phyloP scores from a whole-genome alignment of 2,797 vertebrate genomes.

The Selene dorsalis region DNA sequence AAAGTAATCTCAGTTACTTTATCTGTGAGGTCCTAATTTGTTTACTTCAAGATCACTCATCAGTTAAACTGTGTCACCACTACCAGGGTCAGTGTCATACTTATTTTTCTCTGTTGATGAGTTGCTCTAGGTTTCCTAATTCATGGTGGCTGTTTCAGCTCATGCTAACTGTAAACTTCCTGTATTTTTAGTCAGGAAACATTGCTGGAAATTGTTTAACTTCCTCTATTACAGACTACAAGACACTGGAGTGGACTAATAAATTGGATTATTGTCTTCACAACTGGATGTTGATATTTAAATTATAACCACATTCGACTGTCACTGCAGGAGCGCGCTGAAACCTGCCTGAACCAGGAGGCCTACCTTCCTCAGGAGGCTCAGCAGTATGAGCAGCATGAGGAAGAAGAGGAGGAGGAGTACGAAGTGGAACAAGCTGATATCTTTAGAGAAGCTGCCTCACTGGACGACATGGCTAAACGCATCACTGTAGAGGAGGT shows the following conservation, averaged over 20 bases:
- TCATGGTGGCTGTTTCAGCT: not conserved
- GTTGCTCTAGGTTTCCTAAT: not conserved
- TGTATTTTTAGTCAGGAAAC: slow-evolving; percentile 16
- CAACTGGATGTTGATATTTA: slow-evolving; percentile 17
- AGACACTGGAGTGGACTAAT: not conserved
- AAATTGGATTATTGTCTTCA: slow-evolving; percentile 7
- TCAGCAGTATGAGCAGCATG: slow-evolving; percentile 41
- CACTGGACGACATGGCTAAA: slow-evolving; percentile 93
- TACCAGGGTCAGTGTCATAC: not conserved
- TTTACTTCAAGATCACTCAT: not conserved
- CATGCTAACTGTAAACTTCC: slow-evolving; percentile 11
- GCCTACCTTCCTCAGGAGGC: slow-evolving; percentile 46
- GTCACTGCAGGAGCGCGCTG: slow-evolving; percentile 37
- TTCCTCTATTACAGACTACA: slow-evolving; percentile 16
- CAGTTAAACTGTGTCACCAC: not conserved
- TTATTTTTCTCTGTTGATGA: not conserved
- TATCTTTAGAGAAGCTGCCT: slow-evolving; percentile 85
- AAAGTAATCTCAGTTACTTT: not conserved
- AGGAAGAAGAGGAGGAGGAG: slow-evolving; percentile 62
- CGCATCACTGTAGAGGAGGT: slow-evolving; percentile 97
- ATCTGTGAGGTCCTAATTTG: slow-evolving; percentile 5
- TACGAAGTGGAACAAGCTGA: slow-evolving; percentile 69
- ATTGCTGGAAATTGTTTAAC: not conserved
- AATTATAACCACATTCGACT: slow-evolving; percentile 17
- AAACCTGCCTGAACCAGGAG: slow-evolving; percentile 49